A percentile compares a stretch with the other conserved stretches of the same genome.
phyloP scores from a whole-genome alignment of 1,140 invertebrate genomes.

The Atopsyche davidsoni region DNA sequence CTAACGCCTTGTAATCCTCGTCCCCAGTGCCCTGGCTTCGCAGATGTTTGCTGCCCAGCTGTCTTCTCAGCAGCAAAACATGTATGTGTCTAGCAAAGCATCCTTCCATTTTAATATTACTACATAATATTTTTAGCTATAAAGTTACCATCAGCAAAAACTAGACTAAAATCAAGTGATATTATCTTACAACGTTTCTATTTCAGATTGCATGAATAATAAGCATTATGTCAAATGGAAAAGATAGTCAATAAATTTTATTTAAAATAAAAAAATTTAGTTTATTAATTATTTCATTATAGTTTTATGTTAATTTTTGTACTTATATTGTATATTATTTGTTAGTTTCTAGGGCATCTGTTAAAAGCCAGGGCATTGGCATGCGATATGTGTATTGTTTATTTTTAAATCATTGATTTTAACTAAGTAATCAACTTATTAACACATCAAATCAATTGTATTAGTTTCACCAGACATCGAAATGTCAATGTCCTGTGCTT shows the following conservation, averaged over 20 bases:
- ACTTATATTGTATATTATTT: conserved; percentile 34
- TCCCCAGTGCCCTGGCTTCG: conserved; percentile 91
- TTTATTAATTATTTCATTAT: conserved; percentile 10
- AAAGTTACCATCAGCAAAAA: no score
- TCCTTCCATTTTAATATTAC: conserved; percentile 17
- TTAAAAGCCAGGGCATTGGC: conserved; percentile 76
- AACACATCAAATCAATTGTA: conserved; percentile 8
- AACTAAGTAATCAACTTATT: conserved; percentile 10
- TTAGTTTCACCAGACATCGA: conserved; percentile 33
- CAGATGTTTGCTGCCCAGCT: conserved; percentile 89
- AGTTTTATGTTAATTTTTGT: conserved; percentile 35
- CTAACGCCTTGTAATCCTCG: conserved; percentile 43
- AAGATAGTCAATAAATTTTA: background rate
- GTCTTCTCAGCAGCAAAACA: conserved; percentile 82
- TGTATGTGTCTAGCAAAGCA: conserved; percentile 62
- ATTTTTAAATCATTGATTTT: no score
- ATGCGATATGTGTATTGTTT: conserved; percentile 43
- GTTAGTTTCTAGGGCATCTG: conserved; percentile 17
- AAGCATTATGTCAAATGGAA: background rate
- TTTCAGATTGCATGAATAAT: conserved; percentile 25
- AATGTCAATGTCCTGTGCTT: conserved; percentile 67
- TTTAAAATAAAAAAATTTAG: no score
- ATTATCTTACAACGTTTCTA: conserved; percentile 10
- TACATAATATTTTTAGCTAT: no score
- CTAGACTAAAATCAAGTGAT: no score